phyloP scores from a whole-genome alignment of 2,888 invertebrate species.

The Drosophila subsilvestris region DNA sequence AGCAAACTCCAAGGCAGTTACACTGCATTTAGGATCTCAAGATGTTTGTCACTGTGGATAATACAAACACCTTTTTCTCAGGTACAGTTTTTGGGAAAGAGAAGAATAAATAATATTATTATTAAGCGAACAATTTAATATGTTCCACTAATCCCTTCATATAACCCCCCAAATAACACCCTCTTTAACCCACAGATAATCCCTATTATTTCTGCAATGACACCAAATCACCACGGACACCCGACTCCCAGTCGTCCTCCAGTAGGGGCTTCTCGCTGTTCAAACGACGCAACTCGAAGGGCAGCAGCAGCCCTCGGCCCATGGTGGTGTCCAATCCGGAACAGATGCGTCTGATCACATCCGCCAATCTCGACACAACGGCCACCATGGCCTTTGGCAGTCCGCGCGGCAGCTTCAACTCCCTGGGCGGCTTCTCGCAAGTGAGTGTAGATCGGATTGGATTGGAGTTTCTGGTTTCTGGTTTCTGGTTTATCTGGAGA shows the following conservation, averaged over 20 bases:
- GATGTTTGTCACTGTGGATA: constrained; percentile 84
- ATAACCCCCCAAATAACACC: not conserved
- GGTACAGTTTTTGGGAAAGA: constrained; percentile 62
- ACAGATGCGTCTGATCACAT: constrained; percentile 82
- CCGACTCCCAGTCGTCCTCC: constrained; percentile 82
- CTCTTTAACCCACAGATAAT: constrained; percentile 79
- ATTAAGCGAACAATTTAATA: not conserved
- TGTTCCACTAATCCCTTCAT: not conserved
- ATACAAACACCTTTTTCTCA: constrained; percentile 83
- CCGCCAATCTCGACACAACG: constrained; percentile 82
- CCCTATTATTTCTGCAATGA: constrained; percentile 84
- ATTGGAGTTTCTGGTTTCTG: not conserved
- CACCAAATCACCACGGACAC: constrained; percentile 83
- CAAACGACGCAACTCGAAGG: constrained; percentile 83
- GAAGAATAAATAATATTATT: not conserved
- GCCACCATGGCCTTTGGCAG: constrained; percentile 82
- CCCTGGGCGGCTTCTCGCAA: constrained; percentile 81
- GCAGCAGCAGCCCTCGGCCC: constrained; percentile 81
- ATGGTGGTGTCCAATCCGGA: constrained; percentile 71
- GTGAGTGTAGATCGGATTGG: constrained; percentile 65
- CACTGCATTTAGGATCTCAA: constrained; percentile 45
- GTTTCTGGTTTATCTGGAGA: constrained; percentile 63
- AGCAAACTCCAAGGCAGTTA: not conserved
- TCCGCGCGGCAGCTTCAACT: constrained; percentile 83
- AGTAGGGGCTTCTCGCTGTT: constrained; percentile 83